Conservation (phyloP, 1,140 invertebrate species). For the Choristoneura fumiferana region DNA sequence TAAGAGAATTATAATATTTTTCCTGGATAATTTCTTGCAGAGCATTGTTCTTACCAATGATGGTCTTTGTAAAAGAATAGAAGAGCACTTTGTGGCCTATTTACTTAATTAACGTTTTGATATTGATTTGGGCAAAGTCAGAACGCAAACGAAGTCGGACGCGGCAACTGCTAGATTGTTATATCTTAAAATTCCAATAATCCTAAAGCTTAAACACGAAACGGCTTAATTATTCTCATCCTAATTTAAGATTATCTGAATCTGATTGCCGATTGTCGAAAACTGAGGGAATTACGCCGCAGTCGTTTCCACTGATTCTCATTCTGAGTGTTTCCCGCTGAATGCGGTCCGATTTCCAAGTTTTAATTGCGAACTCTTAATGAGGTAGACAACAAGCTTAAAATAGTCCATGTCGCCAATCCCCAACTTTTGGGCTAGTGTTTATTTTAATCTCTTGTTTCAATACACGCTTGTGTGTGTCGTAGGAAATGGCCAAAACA, state of each 20-base stretch:
- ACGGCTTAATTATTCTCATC: not conserved
- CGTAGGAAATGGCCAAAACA: no score
- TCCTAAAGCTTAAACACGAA: not conserved
- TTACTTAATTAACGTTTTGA: no score
- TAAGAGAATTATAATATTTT: no score
- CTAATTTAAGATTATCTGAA: constrained; percentile 13
- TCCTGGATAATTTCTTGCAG: no score
- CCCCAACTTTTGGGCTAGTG: constrained; percentile 12
- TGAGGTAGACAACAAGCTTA: constrained; percentile 37
- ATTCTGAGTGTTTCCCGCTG: constrained; percentile 36
- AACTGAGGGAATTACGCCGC: constrained; percentile 23
- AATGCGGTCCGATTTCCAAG: constrained; percentile 38
- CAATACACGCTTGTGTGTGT: no score
- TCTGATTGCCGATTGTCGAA: constrained; percentile 15
- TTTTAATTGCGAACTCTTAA: constrained; percentile 59
- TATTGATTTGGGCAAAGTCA: no score
- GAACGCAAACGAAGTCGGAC: no score
- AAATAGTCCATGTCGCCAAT: constrained; percentile 30
- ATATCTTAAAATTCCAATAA: no score
- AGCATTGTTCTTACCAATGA: no score
- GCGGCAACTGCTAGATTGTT: no score
- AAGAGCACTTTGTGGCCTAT: no score
- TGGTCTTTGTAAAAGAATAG: no score
- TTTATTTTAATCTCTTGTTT: constrained; percentile 1
- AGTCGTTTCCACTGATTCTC: constrained; percentile 32